Evolutionary conservation across 2,113 vertebrate species (phyloP).

Genomic region (Vireo altiloquus): DNA sequence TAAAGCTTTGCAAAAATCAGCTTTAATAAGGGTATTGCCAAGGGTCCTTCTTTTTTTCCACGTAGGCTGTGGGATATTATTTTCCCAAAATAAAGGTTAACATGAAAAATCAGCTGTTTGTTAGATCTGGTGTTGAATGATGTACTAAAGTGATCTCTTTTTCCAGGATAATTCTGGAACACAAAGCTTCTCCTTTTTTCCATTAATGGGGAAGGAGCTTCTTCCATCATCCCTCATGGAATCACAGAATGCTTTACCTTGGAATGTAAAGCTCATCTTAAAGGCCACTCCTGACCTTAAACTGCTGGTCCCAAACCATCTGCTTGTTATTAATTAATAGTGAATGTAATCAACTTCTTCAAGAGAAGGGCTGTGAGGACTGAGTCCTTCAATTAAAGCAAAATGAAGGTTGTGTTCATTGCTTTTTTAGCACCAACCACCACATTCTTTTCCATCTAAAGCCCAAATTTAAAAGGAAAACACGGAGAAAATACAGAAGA

Average conservation of each 20-base stretch:
- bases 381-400: too few relatives aligned
- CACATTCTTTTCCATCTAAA: too few relatives aligned
- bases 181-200: not conserved
- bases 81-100: not conserved
- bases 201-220: not conserved
- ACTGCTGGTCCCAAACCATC: not conserved
- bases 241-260: accelerated
- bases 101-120: not conserved
- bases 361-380: too few relatives aligned
- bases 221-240: not conserved
- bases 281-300: not conserved
- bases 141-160: not conserved
- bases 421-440: too few relatives aligned
- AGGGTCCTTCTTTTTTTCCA: not conserved
- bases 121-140: not conserved
- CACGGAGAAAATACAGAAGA: too few relatives aligned
- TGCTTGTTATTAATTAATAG: too few relatives aligned
- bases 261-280: not conserved
- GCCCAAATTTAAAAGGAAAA: too few relatives aligned
- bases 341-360: too few relatives aligned
- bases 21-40: not conserved
- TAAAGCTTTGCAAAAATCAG: not conserved
- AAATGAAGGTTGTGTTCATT: too few relatives aligned
- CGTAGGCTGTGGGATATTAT: not conserved
- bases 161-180: not conserved